phyloP scores from a whole-genome alignment of 1,140 invertebrate genomes.

The Macrobrachium rosenbergii region DNA sequence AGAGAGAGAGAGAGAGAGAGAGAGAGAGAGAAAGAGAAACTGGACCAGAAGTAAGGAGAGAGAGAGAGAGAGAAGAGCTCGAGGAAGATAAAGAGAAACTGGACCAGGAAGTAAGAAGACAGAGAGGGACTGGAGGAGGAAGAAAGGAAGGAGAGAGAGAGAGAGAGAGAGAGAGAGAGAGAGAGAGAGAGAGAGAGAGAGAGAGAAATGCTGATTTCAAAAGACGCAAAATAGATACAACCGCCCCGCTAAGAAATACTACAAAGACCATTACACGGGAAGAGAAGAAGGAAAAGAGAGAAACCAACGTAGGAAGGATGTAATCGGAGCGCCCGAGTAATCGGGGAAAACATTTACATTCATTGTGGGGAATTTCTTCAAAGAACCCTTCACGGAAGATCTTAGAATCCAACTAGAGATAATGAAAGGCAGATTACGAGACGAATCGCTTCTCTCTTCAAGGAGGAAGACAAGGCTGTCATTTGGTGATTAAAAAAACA shows the following conservation, averaged over 20 bases:
- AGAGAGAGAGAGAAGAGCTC: constrained; percentile 23
- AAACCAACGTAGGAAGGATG: not conserved
- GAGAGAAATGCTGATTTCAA: not conserved
- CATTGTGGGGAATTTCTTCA: not conserved
- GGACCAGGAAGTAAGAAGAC: not conserved
- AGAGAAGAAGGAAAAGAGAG: not conserved
- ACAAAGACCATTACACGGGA: not conserved
- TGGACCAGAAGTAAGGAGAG: not conserved
- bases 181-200: not conserved
- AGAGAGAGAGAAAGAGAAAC: too few relatives aligned
- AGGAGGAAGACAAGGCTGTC: too few relatives aligned
- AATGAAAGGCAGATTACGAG: too few relatives aligned
- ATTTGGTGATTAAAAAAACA: too few relatives aligned
- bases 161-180: constrained; percentile 6
- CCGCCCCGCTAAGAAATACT: not conserved
- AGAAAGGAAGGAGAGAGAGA: not conserved
- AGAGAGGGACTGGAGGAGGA: constrained; percentile 23
- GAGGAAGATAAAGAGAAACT: not conserved
- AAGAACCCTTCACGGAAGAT: too few relatives aligned
- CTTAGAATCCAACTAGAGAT: too few relatives aligned
- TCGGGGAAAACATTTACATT: not conserved
- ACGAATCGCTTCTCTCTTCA: too few relatives aligned
- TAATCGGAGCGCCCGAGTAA: not conserved
- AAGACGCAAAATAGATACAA: not conserved
- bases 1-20: not conserved